Evolutionary conservation across 2,113 vertebrate genomes (phyloP), one percentile per base, ranked within the genome.

Genomic region (Pelmatolapia mariae): DNA sequence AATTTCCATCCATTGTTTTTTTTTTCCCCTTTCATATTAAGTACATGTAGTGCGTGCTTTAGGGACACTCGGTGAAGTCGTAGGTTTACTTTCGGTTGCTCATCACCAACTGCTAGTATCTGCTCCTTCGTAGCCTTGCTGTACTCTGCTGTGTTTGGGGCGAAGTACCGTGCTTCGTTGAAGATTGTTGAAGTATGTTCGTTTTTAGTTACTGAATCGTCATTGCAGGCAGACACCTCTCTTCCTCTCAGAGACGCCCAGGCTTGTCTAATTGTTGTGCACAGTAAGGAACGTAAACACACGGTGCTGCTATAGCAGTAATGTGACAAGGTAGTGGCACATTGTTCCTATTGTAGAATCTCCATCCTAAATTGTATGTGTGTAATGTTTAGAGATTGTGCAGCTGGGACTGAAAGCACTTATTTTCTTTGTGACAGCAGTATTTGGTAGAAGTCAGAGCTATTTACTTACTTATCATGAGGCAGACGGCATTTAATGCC

Each of bases 351-450:
- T 83, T 61, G 26, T 40, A 19, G 31, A 43, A n/a, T 80, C 26
- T 80, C 50, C 29, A 50, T 50, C 8, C 24, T 56, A 61, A 73
- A 53, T 47, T 29, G 8, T 4, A 38, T 81, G 52, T 45, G 53
- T 87, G 24, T 73, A 19, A 56, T 7, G 85, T 84, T 73, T 73
- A 80, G 31, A 38, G 82, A 36, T 71, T 33, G 79, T 19, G 22
- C 80, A 38, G 85, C 36, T 85, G 31, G 18, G 53, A 29, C 71
- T 56, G 45, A 84, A 78, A 81, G 71, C 33, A 85, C 84, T 84
- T 90, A 93, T 90, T 86, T 91, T 85, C 45, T 45, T 82, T 82
- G 85, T 92, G 73, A 88, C 36, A 68, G 29, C 24, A 53, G 71
- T 54, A 8, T 8, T 50, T 76, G 71, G 86, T 80, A 71, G 71